Evolutionary conservation across 2,888 invertebrate species (phyloP).

Genomic region (Xanthorhoe spadicearia): DNA sequence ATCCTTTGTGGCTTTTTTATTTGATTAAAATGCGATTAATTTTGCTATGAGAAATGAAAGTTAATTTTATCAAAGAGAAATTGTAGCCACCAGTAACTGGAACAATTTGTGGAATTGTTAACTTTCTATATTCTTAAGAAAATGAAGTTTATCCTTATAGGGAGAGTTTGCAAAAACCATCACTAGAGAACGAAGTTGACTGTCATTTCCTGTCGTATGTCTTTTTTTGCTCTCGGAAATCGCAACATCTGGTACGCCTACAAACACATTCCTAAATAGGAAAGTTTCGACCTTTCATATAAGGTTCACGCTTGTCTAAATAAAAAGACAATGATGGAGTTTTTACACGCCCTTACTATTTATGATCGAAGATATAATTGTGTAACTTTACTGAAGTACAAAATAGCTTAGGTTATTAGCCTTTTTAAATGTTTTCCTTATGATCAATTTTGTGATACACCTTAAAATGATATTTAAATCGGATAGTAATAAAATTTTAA

Average conservation of each 20-base stretch:
- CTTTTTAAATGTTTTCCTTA: too few species aligned
- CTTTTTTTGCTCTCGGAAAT: constrained; percentile 74
- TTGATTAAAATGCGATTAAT: constrained; percentile 4
- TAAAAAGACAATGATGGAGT: constrained; percentile 41
- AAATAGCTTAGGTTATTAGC: too few species aligned
- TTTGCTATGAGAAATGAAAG: constrained; percentile 33
- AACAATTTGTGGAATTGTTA: constrained; percentile 36
- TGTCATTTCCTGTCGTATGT: constrained; percentile 78
- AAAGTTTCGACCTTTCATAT: constrained; percentile 52
- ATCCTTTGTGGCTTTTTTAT: too few species aligned
- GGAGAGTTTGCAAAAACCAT: constrained; percentile 65
- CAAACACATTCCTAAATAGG: constrained; percentile 49
- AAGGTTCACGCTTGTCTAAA: constrained; percentile 55
- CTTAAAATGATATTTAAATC: too few species aligned
- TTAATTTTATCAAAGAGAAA: constrained; percentile 33
- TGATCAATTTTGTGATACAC: too few species aligned
- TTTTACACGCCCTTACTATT: constrained; percentile 46
- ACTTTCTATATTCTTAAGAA: constrained; percentile 41
- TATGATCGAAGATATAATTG: constrained; percentile 28
- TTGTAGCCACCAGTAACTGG: constrained; percentile 24
- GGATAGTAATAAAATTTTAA: too few species aligned
- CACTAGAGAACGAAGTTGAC: constrained; percentile 67
- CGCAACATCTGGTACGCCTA: constrained; percentile 73
- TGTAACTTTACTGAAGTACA: background rate
- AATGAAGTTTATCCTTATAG: constrained; percentile 50